Percentiles rank a stretch among this genome's conserved stretches.
phyloP scores from a whole-genome alignment of 2,797 vertebrate genomes.

The Myotis pilosus region DNA sequence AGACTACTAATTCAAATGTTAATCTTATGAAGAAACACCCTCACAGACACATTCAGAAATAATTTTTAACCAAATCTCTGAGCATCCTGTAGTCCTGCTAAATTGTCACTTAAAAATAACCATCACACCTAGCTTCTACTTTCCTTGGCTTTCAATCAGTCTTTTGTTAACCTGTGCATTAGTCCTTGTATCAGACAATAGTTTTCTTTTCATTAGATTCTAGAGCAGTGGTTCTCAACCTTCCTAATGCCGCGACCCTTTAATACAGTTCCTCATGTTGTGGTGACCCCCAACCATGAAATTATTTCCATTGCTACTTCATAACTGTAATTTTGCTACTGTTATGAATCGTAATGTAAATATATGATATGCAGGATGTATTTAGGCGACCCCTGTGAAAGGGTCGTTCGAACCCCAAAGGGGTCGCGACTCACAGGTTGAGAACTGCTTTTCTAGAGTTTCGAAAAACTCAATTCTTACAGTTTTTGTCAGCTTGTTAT shows the following conservation, averaged over 20 bases:
- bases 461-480: background rate
- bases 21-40: background rate
- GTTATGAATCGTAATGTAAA: no score
- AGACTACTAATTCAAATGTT: background rate
- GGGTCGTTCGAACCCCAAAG: no score
- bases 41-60: background rate
- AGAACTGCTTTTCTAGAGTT: background rate
- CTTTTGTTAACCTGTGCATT: background rate
- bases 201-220: background rate
- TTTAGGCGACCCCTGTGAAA: no score
- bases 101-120: background rate
- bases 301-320: no score
- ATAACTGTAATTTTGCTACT: no score
- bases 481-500: background rate
- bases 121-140: background rate
- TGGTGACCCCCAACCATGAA: no score
- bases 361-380: no score
- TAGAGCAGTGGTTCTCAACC: background rate
- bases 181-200: background rate
- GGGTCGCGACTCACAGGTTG: no score
- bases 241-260: no score
- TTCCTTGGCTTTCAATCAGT: background rate
- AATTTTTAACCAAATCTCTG: background rate
- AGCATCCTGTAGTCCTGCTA: background rate
- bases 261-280: no score